Percentiles rank a stretch among this genome's conserved stretches.
Evolutionary conservation across 2,113 vertebrate genomes (phyloP).

Genomic region (Coracopsis vasa): DNA sequence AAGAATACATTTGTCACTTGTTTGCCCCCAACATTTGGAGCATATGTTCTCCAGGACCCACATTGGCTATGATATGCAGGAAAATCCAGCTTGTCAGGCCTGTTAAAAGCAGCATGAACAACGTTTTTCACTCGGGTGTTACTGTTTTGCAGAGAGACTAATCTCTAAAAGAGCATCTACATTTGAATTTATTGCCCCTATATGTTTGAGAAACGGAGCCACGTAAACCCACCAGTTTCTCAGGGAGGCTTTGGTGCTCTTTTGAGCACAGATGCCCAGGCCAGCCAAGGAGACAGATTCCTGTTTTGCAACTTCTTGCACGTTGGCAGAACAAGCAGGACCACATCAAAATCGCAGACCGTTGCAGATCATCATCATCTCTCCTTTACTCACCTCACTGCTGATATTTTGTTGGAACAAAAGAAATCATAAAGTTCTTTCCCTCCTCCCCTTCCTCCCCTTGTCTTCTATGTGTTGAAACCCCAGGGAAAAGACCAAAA

Average conservation of each 20-base stretch:
- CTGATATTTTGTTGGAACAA: constrained; percentile 27
- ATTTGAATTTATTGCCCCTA: constrained; percentile 5
- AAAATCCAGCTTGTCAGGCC: constrained; percentile 23
- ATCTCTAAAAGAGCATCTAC: not conserved
- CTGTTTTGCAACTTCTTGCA: not conserved
- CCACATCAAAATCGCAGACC: not conserved
- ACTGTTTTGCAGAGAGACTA: not conserved
- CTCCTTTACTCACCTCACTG: constrained; percentile 7
- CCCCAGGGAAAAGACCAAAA: not conserved
- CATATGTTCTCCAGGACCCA: not conserved
- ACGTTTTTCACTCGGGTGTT: not conserved
- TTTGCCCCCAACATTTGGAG: not conserved
- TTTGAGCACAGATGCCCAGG: not conserved
- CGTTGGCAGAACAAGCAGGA: not conserved
- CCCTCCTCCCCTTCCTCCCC: not conserved
- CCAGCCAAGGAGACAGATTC: constrained; percentile 1
- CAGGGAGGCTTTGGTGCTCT: not conserved
- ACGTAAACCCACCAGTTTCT: not conserved
- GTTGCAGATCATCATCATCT: constrained; percentile 3
- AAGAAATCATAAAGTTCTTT: not conserved
- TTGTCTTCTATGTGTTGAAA: not conserved
- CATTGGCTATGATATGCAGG: not conserved
- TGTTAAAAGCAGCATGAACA: constrained; percentile 2
- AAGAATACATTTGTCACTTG: not conserved
- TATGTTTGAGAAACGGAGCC: not conserved